Conservation (phyloP, 2,797 vertebrate genomes). For the Sus cebifrons region DNA sequence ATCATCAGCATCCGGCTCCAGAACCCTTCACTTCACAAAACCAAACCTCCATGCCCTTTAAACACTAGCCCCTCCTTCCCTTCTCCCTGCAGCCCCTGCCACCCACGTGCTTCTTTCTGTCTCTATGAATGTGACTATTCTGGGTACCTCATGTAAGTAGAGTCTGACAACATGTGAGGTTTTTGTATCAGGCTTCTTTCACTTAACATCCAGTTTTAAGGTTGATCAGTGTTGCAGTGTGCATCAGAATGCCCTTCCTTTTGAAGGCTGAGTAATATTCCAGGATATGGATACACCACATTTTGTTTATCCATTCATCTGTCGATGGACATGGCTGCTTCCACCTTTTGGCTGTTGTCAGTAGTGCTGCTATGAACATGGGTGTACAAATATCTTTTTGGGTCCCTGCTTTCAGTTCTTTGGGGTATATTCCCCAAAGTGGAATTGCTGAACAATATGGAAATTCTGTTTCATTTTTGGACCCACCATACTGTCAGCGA, state of each 20-base stretch:
- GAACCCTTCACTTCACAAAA: not conserved
- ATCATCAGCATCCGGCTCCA: not conserved
- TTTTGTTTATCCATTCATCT: not conserved
- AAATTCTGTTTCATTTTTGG: not conserved
- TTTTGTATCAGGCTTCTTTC: not conserved
- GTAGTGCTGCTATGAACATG: not conserved
- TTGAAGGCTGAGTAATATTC: not conserved
- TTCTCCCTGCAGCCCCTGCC: rapidly evolving
- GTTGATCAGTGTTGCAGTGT: not conserved
- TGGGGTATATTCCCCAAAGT: not conserved
- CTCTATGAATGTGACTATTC: not conserved
- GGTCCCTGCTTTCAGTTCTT: not conserved
- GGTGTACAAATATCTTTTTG: not conserved
- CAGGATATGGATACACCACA: rapidly evolving
- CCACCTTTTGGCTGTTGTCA: not conserved
- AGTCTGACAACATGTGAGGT: rapidly evolving
- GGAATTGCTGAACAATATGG: not conserved
- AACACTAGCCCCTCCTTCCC: not conserved
- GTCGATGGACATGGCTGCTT: not conserved
- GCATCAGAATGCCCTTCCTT: not conserved
- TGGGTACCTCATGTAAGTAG: rapidly evolving
- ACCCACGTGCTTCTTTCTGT: not conserved
- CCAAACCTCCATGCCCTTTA: rapidly evolving
- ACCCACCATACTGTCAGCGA: not conserved
- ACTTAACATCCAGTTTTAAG: not conserved